Conservation (phyloP, 2,888 invertebrate species). For the Ormyrus labotus region DNA sequence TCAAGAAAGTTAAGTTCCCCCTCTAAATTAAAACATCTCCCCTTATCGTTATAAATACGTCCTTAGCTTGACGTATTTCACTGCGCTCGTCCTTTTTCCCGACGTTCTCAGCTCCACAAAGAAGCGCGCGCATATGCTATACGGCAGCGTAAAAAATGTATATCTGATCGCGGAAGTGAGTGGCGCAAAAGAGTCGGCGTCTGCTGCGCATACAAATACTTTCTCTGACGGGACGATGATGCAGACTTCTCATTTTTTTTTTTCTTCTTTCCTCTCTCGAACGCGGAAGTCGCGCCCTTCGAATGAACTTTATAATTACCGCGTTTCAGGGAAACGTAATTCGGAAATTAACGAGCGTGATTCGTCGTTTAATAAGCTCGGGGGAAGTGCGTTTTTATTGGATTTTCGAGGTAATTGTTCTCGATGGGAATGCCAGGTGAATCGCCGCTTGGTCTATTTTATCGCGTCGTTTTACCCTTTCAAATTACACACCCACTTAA, state of each 20-base stretch:
- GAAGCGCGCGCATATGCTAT: conserved; percentile 5
- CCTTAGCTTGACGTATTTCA: background rate
- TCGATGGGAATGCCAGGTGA: background rate
- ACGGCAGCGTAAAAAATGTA: conserved; percentile 12
- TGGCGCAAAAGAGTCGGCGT: background rate
- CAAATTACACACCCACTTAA: too few species aligned
- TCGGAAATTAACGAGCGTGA: conserved; percentile 48
- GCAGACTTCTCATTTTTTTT: background rate
- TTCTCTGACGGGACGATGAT: conserved; percentile 13
- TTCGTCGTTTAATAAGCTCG: conserved; percentile 38
- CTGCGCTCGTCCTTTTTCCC: background rate
- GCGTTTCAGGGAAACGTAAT: background rate
- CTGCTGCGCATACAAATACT: conserved; percentile 18
- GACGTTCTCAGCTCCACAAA: conserved; percentile 10
- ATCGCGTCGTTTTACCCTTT: too few species aligned
- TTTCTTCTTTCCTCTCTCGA: background rate
- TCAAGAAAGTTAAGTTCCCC: too few species aligned
- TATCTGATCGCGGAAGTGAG: conserved; percentile 32
- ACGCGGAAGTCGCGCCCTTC: background rate
- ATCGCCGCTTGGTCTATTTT: too few species aligned
- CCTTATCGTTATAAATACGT: background rate
- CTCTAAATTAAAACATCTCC: background rate
- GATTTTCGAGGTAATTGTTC: background rate
- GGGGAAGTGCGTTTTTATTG: conserved; percentile 1
- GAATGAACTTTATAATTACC: conserved; percentile 44